These are phyloP conservation scores for Cancer borealis DNA, from an alignment of 2,888 invertebrate species.

Conservation along the genomic window DNA sequence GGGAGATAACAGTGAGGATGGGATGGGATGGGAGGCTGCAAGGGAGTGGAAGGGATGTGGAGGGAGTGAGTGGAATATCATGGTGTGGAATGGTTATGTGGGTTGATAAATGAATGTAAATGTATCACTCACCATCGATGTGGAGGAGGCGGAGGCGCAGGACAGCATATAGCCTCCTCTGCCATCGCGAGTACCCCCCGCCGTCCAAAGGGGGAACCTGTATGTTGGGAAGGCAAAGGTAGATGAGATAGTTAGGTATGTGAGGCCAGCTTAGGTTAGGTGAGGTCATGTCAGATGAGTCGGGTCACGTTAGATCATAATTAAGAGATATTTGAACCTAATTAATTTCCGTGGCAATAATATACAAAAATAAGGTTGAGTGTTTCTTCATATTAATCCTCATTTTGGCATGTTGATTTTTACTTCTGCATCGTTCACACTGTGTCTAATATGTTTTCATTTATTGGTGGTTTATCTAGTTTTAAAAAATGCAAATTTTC, in stretches of 20 bases:
- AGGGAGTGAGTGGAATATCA: not conserved
- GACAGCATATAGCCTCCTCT: constrained; percentile 56
- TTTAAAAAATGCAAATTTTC: too few relatives aligned
- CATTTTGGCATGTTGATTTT: too few relatives aligned
- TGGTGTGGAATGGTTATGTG: not conserved
- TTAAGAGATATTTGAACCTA: too few relatives aligned
- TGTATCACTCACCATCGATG: constrained; percentile 28
- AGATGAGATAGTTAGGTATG: not conserved
- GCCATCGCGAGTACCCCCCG: constrained; percentile 46
- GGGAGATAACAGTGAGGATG: not conserved
- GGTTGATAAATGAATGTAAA: not conserved
- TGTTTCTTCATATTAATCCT: too few relatives aligned
- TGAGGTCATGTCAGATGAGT: not conserved
- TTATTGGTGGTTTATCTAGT: too few relatives aligned
- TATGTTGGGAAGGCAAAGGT: not conserved
- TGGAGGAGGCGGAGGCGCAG: constrained; percentile 51
- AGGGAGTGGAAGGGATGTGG: not conserved
- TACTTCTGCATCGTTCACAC: too few relatives aligned
- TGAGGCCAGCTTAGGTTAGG: not conserved
- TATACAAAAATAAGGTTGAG: too few relatives aligned
- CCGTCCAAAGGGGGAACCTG: constrained; percentile 44
- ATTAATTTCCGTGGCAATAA: too few relatives aligned
- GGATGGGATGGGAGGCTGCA: not conserved
- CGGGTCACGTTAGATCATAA: not conserved
- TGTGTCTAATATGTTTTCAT: too few relatives aligned